Conservation (phyloP, 1,140 invertebrate species). For the Augochlora pura region DNA sequence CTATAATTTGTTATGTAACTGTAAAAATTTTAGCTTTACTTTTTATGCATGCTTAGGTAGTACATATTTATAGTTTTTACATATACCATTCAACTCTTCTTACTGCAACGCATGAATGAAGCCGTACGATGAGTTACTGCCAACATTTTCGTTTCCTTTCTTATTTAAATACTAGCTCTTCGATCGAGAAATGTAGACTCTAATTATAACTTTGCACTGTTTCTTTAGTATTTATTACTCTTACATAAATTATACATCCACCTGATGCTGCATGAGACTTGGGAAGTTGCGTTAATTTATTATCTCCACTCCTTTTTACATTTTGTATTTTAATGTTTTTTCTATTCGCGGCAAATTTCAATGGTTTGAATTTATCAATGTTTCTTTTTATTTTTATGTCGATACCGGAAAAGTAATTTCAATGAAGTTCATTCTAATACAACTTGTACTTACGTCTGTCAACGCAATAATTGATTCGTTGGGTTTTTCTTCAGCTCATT, state of each 20-base stretch:
- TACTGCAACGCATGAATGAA: constrained; percentile 19
- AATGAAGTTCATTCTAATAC: constrained; percentile 13
- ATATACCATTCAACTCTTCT: constrained; percentile 22
- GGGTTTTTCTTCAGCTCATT: constrained; percentile 27
- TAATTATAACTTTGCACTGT: constrained; percentile 5
- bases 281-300: constrained; percentile 79
- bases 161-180: background rate
- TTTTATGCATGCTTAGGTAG: constrained; percentile 49
- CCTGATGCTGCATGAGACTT: constrained; percentile 74
- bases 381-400: background rate
- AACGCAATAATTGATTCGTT: constrained; percentile 17
- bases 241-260: constrained; percentile 25
- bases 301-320: constrained; percentile 32
- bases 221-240: background rate
- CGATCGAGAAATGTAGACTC: background rate
- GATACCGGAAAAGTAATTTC: constrained; percentile 11
- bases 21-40: constrained; percentile 43
- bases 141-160: constrained; percentile 14
- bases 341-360: background rate
- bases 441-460: constrained; percentile 24
- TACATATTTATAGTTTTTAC: constrained; percentile 15
- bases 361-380: background rate
- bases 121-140: background rate
- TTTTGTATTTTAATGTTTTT: background rate
- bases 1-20: constrained; percentile 28